A percentile compares a stretch with the other conserved stretches of the same genome.
phyloP scores from a whole-genome alignment of 2,888 invertebrate species.

The Limnephilus auricula region DNA sequence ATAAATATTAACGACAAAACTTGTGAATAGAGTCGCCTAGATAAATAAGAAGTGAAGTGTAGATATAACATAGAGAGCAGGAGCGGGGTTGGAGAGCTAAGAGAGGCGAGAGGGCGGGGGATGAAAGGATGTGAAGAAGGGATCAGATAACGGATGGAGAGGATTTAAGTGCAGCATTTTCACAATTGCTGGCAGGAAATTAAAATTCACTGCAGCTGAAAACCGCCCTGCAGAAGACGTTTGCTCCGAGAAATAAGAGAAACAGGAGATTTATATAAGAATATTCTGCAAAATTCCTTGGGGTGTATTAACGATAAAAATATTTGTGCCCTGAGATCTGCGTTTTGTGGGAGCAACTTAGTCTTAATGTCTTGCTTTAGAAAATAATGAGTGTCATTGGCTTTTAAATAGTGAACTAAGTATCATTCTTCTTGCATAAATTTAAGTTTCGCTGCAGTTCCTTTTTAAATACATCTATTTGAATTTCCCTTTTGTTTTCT shows the following conservation, averaged over 20 bases:
- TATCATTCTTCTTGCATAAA: neutral
- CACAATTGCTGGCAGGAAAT: conserved; percentile 66
- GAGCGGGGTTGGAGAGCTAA: neutral
- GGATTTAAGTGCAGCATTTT: conserved; percentile 64
- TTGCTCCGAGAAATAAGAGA: neutral
- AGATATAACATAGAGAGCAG: neutral
- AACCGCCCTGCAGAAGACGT: conserved; percentile 29
- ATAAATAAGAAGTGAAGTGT: neutral
- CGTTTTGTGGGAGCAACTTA: neutral
- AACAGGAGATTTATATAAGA: neutral
- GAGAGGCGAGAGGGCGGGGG: neutral
- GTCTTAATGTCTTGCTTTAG: neutral
- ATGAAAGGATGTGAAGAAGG: conserved; percentile 38
- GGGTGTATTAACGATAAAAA: neutral
- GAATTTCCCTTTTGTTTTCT: no score
- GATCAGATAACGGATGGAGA: conserved; percentile 46
- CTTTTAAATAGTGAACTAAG: neutral
- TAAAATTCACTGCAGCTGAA: conserved; percentile 58
- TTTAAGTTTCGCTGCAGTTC: no score
- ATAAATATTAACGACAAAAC: neutral
- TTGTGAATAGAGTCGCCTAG: neutral
- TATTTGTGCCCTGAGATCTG: neutral
- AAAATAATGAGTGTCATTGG: neutral
- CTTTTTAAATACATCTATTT: no score
- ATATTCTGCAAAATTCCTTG: neutral